Conservation (phyloP, 2,113 vertebrate genomes). For the Cyprinodon variegatus region DNA sequence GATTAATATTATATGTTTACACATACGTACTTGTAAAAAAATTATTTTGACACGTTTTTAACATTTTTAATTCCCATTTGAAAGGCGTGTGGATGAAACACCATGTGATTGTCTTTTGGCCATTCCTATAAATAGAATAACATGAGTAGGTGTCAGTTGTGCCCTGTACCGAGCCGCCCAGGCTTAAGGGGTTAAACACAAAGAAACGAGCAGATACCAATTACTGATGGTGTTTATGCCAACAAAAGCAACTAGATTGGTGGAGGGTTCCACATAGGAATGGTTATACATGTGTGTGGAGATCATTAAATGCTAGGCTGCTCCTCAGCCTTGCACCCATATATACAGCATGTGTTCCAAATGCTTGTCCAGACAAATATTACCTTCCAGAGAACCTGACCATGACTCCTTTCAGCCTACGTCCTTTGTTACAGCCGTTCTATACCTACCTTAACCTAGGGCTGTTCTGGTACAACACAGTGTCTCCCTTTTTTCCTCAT, state of each 20-base stretch:
- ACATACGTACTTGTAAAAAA: not conserved
- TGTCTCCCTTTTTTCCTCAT: constrained; percentile 13
- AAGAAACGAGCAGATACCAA: not conserved
- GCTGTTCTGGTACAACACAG: not conserved
- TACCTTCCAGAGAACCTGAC: constrained; percentile 26
- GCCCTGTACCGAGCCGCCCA: too few relatives aligned
- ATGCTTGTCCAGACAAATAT: constrained; percentile 22
- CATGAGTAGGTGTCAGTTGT: too few relatives aligned
- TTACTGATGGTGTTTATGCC: not conserved
- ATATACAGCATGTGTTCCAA: constrained; percentile 4
- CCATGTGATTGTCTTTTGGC: too few relatives aligned
- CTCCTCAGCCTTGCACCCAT: constrained; percentile 19
- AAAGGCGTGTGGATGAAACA: too few relatives aligned
- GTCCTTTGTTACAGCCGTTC: constrained; percentile 46
- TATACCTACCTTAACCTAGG: constrained; percentile 59
- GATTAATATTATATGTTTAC: not conserved
- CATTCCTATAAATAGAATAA: too few relatives aligned
- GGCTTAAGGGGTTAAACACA: too few relatives aligned
- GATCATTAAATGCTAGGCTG: constrained; percentile 46
- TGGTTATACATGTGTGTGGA: constrained; percentile 28
- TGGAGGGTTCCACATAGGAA: constrained; percentile 4
- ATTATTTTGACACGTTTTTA: too few relatives aligned
- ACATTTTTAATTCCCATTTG: too few relatives aligned
- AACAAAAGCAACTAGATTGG: constrained; percentile 10
- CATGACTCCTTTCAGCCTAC: constrained; percentile 38